A percentile compares a stretch with the other conserved stretches of the same genome.
Evolutionary conservation across 2,888 invertebrate genomes (phyloP).

Genomic region (Amphipyra tragopoginis): DNA sequence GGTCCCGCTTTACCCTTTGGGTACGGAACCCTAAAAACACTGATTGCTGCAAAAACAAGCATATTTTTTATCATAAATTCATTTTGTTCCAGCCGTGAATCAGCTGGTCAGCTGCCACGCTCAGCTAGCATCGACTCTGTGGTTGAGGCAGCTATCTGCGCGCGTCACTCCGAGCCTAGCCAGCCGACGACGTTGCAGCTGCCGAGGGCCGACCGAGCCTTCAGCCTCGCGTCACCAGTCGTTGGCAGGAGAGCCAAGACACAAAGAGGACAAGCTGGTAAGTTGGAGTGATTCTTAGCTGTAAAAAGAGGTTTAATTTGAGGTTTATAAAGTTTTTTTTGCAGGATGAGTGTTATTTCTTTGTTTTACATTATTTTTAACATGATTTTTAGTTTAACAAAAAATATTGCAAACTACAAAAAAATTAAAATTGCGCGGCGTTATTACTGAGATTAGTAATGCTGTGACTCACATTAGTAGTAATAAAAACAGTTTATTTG

Average conservation of each 20-base stretch:
- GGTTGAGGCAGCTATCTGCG: conserved; percentile 93
- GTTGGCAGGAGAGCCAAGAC: conserved; percentile 94
- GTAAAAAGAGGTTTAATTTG: background rate
- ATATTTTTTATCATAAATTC: background rate
- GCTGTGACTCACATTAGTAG: too few relatives aligned
- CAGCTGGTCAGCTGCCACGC: conserved; percentile 90
- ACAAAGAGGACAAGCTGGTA: conserved; percentile 93
- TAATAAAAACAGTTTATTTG: too few relatives aligned
- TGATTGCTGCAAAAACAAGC: background rate
- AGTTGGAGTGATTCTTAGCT: conserved; percentile 54
- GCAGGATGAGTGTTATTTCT: too few relatives aligned
- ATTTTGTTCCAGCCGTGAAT: conserved; percentile 83
- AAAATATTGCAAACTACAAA: too few relatives aligned
- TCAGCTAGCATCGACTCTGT: conserved; percentile 95
- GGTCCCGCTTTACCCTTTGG: too few relatives aligned
- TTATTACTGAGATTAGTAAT: too few relatives aligned
- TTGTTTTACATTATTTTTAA: background rate
- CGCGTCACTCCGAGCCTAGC: conserved; percentile 83
- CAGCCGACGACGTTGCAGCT: conserved; percentile 72
- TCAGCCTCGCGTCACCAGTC: conserved; percentile 93
- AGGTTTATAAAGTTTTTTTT: background rate
- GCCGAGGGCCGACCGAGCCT: conserved; percentile 87
- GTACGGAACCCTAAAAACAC: too few relatives aligned
- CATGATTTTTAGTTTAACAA: background rate
- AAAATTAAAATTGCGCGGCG: too few relatives aligned